A percentile compares a stretch with the other conserved stretches of the same genome.
phyloP scores from a whole-genome alignment of 2,113 vertebrate genomes.

The Leptodactylus fuscus region DNA sequence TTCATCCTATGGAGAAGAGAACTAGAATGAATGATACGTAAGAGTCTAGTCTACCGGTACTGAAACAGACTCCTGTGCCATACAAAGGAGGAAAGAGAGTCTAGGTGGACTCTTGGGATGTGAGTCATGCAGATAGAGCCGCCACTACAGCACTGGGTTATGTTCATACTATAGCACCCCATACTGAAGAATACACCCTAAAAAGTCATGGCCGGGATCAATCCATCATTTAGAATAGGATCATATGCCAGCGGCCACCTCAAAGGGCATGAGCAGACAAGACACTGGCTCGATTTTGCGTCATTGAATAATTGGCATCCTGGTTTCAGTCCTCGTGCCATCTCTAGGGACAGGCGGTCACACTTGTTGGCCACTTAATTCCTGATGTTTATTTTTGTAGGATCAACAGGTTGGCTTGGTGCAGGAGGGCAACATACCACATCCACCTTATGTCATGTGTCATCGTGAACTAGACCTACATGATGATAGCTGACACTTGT shows the following conservation, averaged over 20 bases:
- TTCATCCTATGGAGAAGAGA: background rate
- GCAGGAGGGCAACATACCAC: background rate
- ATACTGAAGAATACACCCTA: background rate
- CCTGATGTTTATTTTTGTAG: background rate
- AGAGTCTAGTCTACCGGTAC: background rate
- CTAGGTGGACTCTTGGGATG: conserved; percentile 22
- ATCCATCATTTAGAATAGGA: background rate
- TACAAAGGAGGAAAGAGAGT: conserved; percentile 5
- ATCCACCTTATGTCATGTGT: background rate
- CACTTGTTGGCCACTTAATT: conserved; percentile 31
- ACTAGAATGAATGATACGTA: background rate
- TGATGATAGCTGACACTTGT: background rate
- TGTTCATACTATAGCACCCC: background rate
- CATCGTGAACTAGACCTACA: background rate
- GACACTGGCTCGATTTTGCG: background rate
- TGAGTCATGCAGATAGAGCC: conserved; percentile 10
- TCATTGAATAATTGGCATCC: background rate
- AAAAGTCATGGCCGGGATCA: background rate
- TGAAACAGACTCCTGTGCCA: background rate
- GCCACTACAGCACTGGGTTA: background rate
- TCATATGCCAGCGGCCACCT: background rate
- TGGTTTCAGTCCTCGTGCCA: background rate
- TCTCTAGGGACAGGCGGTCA: conserved; percentile 2
- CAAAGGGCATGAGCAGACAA: background rate
- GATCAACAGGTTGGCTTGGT: conserved; percentile 10